These are phyloP conservation scores for Scomber colias DNA, from an alignment of 2,113 vertebrate genomes.

Conservation along the genomic window DNA sequence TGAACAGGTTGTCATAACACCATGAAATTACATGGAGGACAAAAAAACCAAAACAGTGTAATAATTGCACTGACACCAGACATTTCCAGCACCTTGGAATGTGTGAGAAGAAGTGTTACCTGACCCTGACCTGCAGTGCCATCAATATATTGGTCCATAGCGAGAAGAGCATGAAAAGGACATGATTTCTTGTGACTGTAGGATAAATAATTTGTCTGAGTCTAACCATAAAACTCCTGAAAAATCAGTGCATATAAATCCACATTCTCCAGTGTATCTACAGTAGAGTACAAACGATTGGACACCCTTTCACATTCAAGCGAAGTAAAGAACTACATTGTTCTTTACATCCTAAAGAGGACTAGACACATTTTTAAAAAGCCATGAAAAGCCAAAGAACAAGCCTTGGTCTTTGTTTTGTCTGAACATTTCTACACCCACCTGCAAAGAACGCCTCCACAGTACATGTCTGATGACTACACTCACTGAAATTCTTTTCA, in stretches of 20 bases:
- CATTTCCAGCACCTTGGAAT: constrained; percentile 36
- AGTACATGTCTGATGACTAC: not conserved
- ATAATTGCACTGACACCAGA: constrained; percentile 25
- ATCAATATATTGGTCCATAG: not conserved
- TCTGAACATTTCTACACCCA: not conserved
- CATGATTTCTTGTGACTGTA: not conserved
- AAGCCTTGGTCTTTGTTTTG: no score
- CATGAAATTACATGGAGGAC: constrained; percentile 31
- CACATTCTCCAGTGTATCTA: no score
- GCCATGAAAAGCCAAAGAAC: no score
- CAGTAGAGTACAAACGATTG: no score
- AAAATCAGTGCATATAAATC: no score
- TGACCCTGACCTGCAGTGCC: not conserved
- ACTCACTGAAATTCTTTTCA: not conserved
- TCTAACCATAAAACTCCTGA: not conserved
- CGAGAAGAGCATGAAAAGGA: not conserved
- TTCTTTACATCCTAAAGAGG: no score
- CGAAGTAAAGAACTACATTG: no score
- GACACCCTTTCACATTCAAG: no score
- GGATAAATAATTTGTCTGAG: not conserved
- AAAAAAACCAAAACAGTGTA: not conserved
- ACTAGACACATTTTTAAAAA: no score
- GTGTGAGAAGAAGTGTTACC: constrained; percentile 45
- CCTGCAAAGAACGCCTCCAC: not conserved
- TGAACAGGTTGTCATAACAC: constrained; percentile 3